These are phyloP conservation scores for Hymenopus coronatus DNA, from an alignment of 2,888 invertebrate species.

Conservation along the genomic window DNA sequence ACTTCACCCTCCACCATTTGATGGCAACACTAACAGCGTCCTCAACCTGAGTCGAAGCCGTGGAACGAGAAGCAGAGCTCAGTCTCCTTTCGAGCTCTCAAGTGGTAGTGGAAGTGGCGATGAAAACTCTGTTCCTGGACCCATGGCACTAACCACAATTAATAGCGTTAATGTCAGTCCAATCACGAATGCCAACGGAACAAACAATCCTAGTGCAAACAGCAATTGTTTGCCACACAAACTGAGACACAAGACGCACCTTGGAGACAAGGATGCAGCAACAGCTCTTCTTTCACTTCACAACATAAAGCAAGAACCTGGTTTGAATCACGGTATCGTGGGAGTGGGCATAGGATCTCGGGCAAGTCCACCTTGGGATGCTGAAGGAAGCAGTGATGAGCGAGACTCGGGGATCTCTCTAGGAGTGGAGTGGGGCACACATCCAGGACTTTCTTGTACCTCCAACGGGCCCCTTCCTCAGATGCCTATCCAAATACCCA, in stretches of 20 bases:
- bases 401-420: constrained; percentile 86
- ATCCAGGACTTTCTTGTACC: constrained; percentile 45
- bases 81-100: constrained; percentile 78
- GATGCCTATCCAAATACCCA: constrained; percentile 42
- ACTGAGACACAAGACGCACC: constrained; percentile 85
- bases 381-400: constrained; percentile 87
- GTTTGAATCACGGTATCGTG: constrained; percentile 38
- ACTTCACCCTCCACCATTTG: constrained; percentile 44
- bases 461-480: constrained; percentile 43
- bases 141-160: constrained; percentile 30
- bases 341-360: constrained; percentile 48
- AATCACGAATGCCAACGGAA: constrained; percentile 47
- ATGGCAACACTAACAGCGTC: constrained; percentile 43
- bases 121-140: constrained; percentile 49
- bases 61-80: constrained; percentile 46
- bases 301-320: constrained; percentile 84
- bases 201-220: constrained; percentile 37
- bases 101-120: constrained; percentile 71
- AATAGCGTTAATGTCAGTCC: constrained; percentile 46
- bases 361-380: constrained; percentile 82
- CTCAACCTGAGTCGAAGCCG: constrained; percentile 47
- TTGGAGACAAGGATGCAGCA: constrained; percentile 84
- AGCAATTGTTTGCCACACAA: constrained; percentile 83
- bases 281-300: constrained; percentile 76
- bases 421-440: constrained; percentile 61